phyloP scores from a whole-genome alignment of 2,797 vertebrate genomes.

The Rachycentron canadum region DNA sequence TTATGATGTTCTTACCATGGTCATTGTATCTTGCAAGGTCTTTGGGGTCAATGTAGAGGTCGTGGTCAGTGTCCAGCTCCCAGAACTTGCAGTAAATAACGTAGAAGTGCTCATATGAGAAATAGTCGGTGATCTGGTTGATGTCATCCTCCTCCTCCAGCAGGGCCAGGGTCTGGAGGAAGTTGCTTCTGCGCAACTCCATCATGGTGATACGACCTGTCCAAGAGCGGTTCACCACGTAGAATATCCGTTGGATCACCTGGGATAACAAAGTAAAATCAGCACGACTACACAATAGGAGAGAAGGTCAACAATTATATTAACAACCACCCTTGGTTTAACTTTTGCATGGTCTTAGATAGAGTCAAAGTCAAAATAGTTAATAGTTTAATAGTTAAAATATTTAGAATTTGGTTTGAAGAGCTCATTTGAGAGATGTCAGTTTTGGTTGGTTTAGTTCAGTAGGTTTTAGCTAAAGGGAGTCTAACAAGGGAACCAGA shows the following conservation, averaged over 20 bases:
- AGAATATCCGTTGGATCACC: constrained; percentile 99
- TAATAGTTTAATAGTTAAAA: too few species aligned
- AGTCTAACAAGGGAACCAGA: constrained; percentile 8
- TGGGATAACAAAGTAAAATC: constrained; percentile 57
- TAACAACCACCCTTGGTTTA: neutral
- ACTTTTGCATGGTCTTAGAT: neutral
- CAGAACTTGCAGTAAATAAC: constrained; percentile 99
- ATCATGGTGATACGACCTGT: constrained; percentile 94
- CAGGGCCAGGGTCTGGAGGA: constrained; percentile 97
- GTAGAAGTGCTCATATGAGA: constrained; percentile 99
- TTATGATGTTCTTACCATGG: constrained; percentile 87
- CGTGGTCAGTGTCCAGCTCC: constrained; percentile 98
- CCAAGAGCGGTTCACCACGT: constrained; percentile 98
- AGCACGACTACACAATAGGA: neutral
- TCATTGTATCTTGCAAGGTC: constrained; percentile 97
- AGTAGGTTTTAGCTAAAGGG: neutral
- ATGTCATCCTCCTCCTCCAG: constrained; percentile 99
- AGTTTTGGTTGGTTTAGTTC: neutral
- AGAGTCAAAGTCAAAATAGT: too few species aligned
- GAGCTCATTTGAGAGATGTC: neutral
- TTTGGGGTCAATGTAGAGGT: constrained; percentile 96
- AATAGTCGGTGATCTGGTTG: constrained; percentile 99
- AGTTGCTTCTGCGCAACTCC: constrained; percentile 98
- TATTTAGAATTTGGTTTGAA: neutral
- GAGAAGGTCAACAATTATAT: neutral